Evolutionary conservation across 2,113 vertebrate genomes (phyloP).

Genomic region (Phalacrocorax aristotelis): DNA sequence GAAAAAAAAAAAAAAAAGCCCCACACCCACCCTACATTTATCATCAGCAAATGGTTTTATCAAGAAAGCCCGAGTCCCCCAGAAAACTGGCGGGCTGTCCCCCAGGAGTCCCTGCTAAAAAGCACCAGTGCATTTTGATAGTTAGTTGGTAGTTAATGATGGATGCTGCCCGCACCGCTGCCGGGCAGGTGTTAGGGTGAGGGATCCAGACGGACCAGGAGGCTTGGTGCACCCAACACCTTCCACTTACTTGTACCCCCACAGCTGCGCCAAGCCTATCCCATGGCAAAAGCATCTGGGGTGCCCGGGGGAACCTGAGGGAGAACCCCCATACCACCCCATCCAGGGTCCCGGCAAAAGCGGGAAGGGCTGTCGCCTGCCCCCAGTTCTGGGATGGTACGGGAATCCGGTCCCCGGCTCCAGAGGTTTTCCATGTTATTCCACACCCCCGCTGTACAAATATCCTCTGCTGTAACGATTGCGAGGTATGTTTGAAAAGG

Average conservation of each 20-base stretch:
- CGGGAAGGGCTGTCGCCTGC: background rate
- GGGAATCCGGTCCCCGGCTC: background rate
- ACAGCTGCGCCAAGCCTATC: fast-evolving
- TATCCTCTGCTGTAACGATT: background rate
- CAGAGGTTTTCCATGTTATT: background rate
- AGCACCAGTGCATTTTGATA: fast-evolving
- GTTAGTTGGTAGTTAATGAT: background rate
- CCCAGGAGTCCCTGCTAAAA: background rate
- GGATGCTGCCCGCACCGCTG: fast-evolving
- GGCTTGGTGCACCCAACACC: fast-evolving
- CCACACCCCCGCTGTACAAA: background rate
- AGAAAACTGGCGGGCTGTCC: background rate
- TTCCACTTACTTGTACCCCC: background rate
- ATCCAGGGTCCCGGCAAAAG: background rate
- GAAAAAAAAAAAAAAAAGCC: background rate
- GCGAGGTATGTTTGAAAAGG: background rate
- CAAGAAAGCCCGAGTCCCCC: background rate
- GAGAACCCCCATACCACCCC: background rate
- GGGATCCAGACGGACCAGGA: fast-evolving
- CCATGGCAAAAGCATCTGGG: fast-evolving
- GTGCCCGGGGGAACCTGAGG: fast-evolving
- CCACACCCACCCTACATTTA: slow-evolving; percentile 35
- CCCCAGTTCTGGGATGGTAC: background rate
- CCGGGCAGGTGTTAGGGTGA: background rate
- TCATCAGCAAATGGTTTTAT: slow-evolving; percentile 53